Base-by-base conservation (phyloP, 2,113 vertebrate species). In the Formicarius rufipectus region DNA sequence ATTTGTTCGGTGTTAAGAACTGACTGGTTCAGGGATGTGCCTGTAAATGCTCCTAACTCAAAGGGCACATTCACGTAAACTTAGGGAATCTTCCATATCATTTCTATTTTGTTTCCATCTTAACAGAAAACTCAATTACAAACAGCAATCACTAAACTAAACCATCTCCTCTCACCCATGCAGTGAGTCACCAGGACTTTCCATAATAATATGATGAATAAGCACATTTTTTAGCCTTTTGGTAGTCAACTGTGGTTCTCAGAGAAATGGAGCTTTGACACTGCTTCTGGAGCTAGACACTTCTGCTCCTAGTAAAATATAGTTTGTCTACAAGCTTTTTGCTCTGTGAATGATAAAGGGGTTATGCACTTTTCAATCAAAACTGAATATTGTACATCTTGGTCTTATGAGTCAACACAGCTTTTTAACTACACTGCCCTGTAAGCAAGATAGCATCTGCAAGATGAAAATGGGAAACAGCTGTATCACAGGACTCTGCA, bases 381-480 rank as follows among this genome's bases (percentile, higher is more conserved):
- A 93, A 63, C n/a, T 69, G 71, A 76, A 69, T 93, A 84, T 62
- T 89, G 75, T 84, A 97, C 95, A 77, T 94, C 69, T 91, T 94
- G 74, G 95, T 79, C 83, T 95, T 94, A 66, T 90, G 90, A 97
- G 85, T 97, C 93, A 96, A 95, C 58, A 80, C 30, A 69, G 53
- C 53, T 94, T 92, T 94, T 92, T 81, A 95, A 95, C 93, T 93
- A 89, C 90, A 60, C 63, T 97, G 89, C 50, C 22, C 74, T 97
- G 66, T 96, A 95, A 97, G 95, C 85, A 97, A 95, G 93, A 95
- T 81, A 95, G 47, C 94, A 97, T 96, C 89, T 95, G 89, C 91
- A 95, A 93, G 96, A 91, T 80, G 84, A 90, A 97, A 97, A 98
- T 95, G 68, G 87, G 89, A 97, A 97, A 92, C 96, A 97, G 95